Evolutionary conservation across 2,797 vertebrate species (phyloP).

Genomic region (Phataginus tricuspis): DNA sequence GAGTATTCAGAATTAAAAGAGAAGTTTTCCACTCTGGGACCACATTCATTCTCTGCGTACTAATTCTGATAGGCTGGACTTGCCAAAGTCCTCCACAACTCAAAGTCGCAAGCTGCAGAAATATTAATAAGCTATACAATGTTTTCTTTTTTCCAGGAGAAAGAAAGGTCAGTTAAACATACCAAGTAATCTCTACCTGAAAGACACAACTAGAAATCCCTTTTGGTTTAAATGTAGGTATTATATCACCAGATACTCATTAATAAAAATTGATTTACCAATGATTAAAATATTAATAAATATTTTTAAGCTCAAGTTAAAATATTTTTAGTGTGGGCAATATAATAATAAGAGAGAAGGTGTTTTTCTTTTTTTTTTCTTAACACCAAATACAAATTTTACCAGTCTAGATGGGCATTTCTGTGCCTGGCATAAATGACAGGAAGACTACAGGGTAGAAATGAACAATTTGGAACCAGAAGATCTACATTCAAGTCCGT

Average conservation of each 20-base stretch:
- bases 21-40: background rate
- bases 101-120: background rate
- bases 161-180: background rate
- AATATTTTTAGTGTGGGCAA: background rate
- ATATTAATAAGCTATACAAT: background rate
- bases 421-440: background rate
- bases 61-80: background rate
- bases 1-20: background rate
- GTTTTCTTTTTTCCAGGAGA: background rate
- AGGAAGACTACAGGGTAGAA: background rate
- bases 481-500: background rate
- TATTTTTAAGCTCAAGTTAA: constrained; percentile 17
- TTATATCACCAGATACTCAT: background rate
- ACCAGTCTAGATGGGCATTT: background rate
- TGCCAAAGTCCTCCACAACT: background rate
- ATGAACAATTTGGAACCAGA: background rate
- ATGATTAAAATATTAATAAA: background rate
- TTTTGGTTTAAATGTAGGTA: background rate
- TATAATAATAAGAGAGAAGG: background rate
- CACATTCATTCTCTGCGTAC: background rate
- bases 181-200: background rate
- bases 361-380: background rate
- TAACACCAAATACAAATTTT: background rate
- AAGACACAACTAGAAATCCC: background rate
- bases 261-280: background rate